These are phyloP conservation scores for Choristoneura rosaceana DNA, from an alignment of 2,888 invertebrate species.

Conservation along the genomic window DNA sequence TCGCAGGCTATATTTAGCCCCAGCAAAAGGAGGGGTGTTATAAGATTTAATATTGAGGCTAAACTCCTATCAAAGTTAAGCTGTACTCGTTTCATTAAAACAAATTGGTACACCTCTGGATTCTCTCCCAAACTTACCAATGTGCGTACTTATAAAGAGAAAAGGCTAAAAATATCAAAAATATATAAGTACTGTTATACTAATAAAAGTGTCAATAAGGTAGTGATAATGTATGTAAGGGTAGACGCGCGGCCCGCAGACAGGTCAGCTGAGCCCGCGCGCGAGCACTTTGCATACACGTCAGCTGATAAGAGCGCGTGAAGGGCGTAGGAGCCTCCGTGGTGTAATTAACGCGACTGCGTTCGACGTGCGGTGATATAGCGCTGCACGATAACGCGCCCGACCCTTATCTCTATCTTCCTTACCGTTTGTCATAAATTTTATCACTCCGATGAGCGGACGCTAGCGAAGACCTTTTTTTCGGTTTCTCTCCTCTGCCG, in stretches of 20 bases:
- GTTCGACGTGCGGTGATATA: slow-evolving; percentile 58
- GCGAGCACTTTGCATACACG: slow-evolving; percentile 52
- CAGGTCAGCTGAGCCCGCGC: slow-evolving; percentile 43
- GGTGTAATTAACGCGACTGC: slow-evolving; percentile 59
- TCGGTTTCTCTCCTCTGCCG: slow-evolving; percentile 67
- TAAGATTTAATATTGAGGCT: slow-evolving; percentile 22
- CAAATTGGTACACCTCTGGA: background rate
- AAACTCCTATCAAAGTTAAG: background rate
- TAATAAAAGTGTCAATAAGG: background rate
- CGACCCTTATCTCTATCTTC: slow-evolving; percentile 78
- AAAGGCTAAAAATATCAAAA: background rate
- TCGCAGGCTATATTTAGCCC: slow-evolving; percentile 23
- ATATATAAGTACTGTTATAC: background rate
- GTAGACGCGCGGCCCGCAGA: background rate
- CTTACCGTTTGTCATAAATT: slow-evolving; percentile 85
- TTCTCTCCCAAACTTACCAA: background rate
- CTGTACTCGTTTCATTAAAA: background rate
- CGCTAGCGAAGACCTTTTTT: slow-evolving; percentile 69
- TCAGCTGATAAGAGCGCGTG: slow-evolving; percentile 57
- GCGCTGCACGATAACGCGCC: slow-evolving; percentile 66
- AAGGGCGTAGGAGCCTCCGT: slow-evolving; percentile 46
- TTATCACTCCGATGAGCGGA: slow-evolving; percentile 81
- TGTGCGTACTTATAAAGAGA: background rate
- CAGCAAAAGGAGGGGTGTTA: background rate
- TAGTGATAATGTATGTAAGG: background rate